phyloP scores from a whole-genome alignment of 2,797 vertebrate species.

The Mormyrus hasselquistii region DNA sequence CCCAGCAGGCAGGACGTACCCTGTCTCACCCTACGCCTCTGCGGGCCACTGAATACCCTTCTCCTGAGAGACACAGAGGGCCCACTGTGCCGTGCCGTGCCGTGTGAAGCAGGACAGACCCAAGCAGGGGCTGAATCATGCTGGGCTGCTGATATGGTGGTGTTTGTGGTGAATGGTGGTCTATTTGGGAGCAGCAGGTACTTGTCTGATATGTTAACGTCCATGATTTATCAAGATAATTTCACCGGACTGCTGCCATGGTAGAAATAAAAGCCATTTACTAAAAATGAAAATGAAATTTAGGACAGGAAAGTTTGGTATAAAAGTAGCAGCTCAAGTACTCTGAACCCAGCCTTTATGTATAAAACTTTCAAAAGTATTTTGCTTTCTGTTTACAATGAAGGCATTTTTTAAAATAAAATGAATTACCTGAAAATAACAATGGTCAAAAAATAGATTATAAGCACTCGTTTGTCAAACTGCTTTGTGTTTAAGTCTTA shows the following conservation, averaged over 20 bases:
- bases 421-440: conserved; percentile 56
- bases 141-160: conserved; percentile 13
- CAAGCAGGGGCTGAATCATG: not conserved
- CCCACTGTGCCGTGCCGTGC: not conserved
- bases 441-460: conserved; percentile 51
- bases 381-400: conserved; percentile 55
- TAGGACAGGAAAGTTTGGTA: conserved; percentile 36
- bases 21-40: conserved; percentile 51
- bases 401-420: conserved; percentile 45
- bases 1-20: conserved; percentile 39
- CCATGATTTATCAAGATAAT: conserved; percentile 18
- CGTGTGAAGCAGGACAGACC: not conserved
- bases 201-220: conserved; percentile 21
- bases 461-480: conserved; percentile 49
- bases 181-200: conserved; percentile 19
- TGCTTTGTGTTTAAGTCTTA: conserved; percentile 2
- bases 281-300: conserved; percentile 50
- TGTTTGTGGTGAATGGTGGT: conserved; percentile 25
- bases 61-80: not conserved
- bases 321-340: conserved; percentile 35
- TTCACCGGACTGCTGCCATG: conserved; percentile 35
- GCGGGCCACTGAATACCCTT: not conserved
- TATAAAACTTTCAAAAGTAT: conserved; percentile 50
- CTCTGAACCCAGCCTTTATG: conserved; percentile 41
- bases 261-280: conserved; percentile 3